Conservation (phyloP, 2,888 invertebrate genomes). For the Megastigmus dorsalis region DNA sequence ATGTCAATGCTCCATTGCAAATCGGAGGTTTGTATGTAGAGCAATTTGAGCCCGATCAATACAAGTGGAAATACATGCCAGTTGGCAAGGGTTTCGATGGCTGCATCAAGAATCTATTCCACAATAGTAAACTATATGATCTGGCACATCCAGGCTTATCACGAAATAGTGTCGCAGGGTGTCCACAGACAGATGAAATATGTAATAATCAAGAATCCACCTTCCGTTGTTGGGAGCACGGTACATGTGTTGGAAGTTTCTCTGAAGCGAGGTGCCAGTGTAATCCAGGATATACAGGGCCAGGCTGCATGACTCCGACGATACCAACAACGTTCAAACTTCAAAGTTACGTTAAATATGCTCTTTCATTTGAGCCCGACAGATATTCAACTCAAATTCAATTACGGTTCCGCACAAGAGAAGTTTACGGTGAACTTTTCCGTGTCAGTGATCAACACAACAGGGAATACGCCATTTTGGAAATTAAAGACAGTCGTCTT, state of each 20-base stretch:
- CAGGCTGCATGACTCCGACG: constrained; percentile 89
- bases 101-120: constrained; percentile 95
- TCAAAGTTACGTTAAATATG: constrained; percentile 97
- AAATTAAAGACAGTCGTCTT: constrained; percentile 91
- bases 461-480: constrained; percentile 93
- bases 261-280: constrained; percentile 94
- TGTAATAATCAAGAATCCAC: constrained; percentile 92
- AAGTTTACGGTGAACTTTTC: constrained; percentile 94
- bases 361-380: constrained; percentile 94
- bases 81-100: constrained; percentile 95
- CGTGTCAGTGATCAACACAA: constrained; percentile 95
- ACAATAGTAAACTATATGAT: constrained; percentile 97
- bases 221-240: constrained; percentile 92
- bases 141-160: constrained; percentile 93
- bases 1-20: constrained; percentile 96
- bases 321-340: constrained; percentile 94
- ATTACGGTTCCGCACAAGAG: constrained; percentile 93
- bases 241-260: constrained; percentile 94
- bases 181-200: constrained; percentile 93
- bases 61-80: constrained; percentile 93
- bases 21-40: constrained; percentile 94
- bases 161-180: constrained; percentile 90
- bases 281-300: constrained; percentile 95
- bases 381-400: constrained; percentile 94
- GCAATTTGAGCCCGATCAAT: constrained; percentile 91